Conservation (phyloP, 2,797 vertebrate genomes). For the Pangasius djambal region DNA sequence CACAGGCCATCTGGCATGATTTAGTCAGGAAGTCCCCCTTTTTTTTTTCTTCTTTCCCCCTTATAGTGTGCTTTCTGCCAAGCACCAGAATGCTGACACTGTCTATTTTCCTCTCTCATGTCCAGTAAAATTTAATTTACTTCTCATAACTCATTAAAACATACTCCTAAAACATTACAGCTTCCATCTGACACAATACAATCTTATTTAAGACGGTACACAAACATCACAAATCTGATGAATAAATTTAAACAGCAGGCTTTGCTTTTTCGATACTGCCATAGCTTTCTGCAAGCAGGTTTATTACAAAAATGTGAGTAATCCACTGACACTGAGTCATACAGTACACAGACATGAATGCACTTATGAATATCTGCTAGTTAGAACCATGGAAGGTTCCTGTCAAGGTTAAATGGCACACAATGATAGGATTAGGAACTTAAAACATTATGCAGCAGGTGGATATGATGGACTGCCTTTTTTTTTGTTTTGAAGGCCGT, state of each 20-base stretch:
- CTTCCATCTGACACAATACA: constrained; percentile 16
- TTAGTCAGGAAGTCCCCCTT: constrained; percentile 18
- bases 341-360: constrained; percentile 86
- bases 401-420: constrained; percentile 76
- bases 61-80: constrained; percentile 18
- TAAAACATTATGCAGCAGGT: constrained; percentile 72
- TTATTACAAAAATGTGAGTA: constrained; percentile 92
- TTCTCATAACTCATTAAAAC: constrained; percentile 36
- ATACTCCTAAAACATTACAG: background rate
- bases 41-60: too few species aligned
- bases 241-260: constrained; percentile 16
- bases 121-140: constrained; percentile 40
- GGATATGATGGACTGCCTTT: constrained; percentile 58
- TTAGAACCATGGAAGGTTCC: constrained; percentile 70
- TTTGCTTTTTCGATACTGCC: constrained; percentile 60
- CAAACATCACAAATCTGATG: background rate
- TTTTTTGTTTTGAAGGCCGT: constrained; percentile 69
- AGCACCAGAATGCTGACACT: constrained; percentile 34
- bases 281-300: constrained; percentile 93
- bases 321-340: constrained; percentile 89
- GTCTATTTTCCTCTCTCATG: constrained; percentile 16
- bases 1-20: constrained; percentile 47
- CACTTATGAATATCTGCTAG: constrained; percentile 83
- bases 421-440: constrained; percentile 72
- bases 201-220: background rate